Conservation (phyloP, 2,888 invertebrate species). For the Drosophila melanosoma region DNA sequence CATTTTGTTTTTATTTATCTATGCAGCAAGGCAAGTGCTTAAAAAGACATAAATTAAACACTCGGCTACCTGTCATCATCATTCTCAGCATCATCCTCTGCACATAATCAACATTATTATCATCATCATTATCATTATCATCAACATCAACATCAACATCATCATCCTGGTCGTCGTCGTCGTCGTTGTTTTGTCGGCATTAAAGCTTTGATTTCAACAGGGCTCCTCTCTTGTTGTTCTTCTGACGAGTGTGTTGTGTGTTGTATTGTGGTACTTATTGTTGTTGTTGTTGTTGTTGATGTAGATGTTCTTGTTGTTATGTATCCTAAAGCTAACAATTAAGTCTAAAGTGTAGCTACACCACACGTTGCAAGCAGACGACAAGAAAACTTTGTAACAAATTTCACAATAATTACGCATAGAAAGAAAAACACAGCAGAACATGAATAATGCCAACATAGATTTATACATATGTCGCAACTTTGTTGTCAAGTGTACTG, state of each 20-base stretch:
- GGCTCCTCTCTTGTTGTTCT: conserved; percentile 53
- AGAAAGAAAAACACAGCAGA: conserved; percentile 28
- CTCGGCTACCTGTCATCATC: conserved; percentile 79
- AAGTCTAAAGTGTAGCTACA: conserved; percentile 75
- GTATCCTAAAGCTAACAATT: conserved; percentile 79
- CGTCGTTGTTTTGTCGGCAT: conserved; percentile 61
- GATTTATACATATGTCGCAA: conserved; percentile 43
- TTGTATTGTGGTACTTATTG: conserved; percentile 23
- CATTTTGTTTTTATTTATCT: conserved; percentile 19
- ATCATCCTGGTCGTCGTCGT: conserved; percentile 16
- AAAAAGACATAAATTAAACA: conserved; percentile 80
- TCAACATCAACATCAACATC: background rate
- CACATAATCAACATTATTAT: conserved; percentile 9
- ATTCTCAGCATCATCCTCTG: conserved; percentile 51
- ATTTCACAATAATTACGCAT: conserved; percentile 70
- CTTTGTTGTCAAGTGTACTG: conserved; percentile 31
- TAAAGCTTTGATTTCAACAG: conserved; percentile 80
- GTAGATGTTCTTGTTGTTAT: conserved; percentile 62
- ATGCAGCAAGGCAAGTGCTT: conserved; percentile 68
- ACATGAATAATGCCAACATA: conserved; percentile 51
- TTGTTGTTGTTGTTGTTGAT: conserved; percentile 28
- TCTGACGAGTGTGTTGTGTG: conserved; percentile 47
- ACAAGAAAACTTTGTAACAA: conserved; percentile 63
- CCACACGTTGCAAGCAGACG: conserved; percentile 57
- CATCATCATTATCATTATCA: conserved; percentile 23